A percentile compares a stretch with the other conserved stretches of the same genome.
Evolutionary conservation across 2,113 vertebrate species (phyloP).

Genomic region (Clarias gariepinus): DNA sequence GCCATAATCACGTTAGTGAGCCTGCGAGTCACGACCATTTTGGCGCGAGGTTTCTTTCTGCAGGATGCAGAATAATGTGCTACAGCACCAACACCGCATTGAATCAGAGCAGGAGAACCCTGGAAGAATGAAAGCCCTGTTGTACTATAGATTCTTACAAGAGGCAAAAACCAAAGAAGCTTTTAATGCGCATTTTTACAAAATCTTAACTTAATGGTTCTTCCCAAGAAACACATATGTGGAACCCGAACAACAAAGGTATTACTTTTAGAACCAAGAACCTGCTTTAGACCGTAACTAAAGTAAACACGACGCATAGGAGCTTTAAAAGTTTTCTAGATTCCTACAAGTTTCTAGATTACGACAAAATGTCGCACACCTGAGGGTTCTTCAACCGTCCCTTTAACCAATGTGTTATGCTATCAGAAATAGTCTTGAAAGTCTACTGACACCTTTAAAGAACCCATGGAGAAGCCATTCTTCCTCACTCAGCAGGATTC

Average conservation of each 20-base stretch:
- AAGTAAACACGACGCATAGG: neutral
- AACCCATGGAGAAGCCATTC: neutral
- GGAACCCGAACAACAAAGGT: neutral
- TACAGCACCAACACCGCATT: neutral
- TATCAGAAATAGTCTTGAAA: neutral
- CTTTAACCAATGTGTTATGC: neutral
- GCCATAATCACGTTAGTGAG: conserved; percentile 3
- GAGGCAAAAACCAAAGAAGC: neutral
- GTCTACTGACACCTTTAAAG: neutral
- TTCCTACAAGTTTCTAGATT: too few relatives aligned
- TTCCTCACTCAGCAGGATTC: neutral
- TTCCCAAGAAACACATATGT: neutral
- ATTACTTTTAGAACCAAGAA: neutral
- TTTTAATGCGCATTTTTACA: neutral
- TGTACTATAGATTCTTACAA: neutral
- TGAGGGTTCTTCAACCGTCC: neutral
- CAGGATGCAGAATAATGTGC: neutral
- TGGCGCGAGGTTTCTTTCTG: neutral
- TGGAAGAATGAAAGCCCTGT: neutral
- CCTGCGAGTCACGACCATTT: neutral
- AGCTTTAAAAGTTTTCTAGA: neutral
- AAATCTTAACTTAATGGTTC: neutral
- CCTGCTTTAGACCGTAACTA: neutral
- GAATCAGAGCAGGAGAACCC: neutral
- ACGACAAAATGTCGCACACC: too few relatives aligned